Evolutionary conservation across 2,888 invertebrate species (phyloP), one percentile per base, ranked within the genome.

Genomic region (Hypercompe scribonia): DNA sequence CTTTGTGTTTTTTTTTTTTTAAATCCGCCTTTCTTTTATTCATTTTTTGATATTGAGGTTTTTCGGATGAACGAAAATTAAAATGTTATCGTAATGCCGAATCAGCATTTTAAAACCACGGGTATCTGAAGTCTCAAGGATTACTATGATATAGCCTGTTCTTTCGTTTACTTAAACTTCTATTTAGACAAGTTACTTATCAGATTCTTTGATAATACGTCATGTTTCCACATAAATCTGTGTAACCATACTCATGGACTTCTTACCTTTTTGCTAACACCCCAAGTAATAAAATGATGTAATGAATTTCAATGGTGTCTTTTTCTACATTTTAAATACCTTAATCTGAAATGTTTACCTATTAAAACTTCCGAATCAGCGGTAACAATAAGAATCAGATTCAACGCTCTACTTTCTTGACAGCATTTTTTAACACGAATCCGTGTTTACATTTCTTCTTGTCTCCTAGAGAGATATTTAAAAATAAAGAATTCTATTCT

Each of bases 41-140:
- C 13, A 66, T 61, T 71, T 66, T 66, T 42, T 58, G 58, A 66
- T 42, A 24, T 54, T 58, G 58, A 18, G 15, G 75, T 50, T 73
- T 75, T 81, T 72, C 65, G 65, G 74, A 70, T 78, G 72, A 74
- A 77, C 70, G 68, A 79, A 65, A 79, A 71, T 80, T 73, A 67
- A 65, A 78, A 73, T 75, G 73, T 73, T 70, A 68, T 78, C 67
- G 68, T 74, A 54, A 68, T 76, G 65, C 36, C 58, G 39, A 31
- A 61, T 71, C 42, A 65, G 58, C 15, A 42, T 11, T 42, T 66
- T 58, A 66, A 61, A 71, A 42, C 66, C 39, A 71, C 58, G 54
- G 58, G 31, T 61, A 42, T 58, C 66, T 39, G 65, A 54, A 39
- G 66, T 24, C 39, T 66, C 42, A 71, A 66, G 39, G 58, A 71